Evolutionary conservation across 1,140 invertebrate genomes (phyloP), one percentile per base, ranked within the genome.

Genomic region (Oncopeltus fasciatus): DNA sequence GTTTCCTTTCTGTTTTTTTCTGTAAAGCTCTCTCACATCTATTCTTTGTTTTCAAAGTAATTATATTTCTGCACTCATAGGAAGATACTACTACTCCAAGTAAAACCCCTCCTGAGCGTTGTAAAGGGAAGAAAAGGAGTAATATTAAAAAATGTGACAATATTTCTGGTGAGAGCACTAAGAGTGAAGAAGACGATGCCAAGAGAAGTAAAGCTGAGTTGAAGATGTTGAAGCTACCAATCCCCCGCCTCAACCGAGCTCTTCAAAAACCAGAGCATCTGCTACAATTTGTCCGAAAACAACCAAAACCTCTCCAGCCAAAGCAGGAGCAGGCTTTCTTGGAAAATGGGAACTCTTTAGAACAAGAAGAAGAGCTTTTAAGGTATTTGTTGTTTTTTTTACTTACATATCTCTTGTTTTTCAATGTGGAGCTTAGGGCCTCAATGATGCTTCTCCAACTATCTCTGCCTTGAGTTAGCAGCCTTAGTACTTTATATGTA

Each of bases 281-380:
- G 16, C 8, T 16, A 3, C 16, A 11, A 9, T 43, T 59, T 29
- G 14, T 21, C 29, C 8, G 26, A 20, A 64, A 61, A 57, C 38
- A 60, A 29, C 47, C 58, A 2, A 62, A 58, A 59, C 33, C 46
- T 11, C 11, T 65, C 33, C 59, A 29, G 38, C 62, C 56, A 20
- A 65, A 61, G 44, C 56, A 87, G 68, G 84, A 84, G 43, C 85
- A 88, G 68, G 14, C 49, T 24, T 84, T 84, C 43, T 72, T 90
- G 43, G 82, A 83, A 43, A 80, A 84, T 47, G 82, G 81, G 65
- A 88, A 86, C 72, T 86, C 85, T 47, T 84, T 88, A 69, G 86
- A 88, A 67, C 84, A 84, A 67, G 87, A 89, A 68, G 84, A 86
- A 69, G 86, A 89, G 73, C 70, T 89, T 64, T 73, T 88, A 68